These are phyloP conservation scores for Cercopithecus hamlyni DNA, from an alignment of 2,797 vertebrate genomes.

Conservation along the genomic window DNA sequence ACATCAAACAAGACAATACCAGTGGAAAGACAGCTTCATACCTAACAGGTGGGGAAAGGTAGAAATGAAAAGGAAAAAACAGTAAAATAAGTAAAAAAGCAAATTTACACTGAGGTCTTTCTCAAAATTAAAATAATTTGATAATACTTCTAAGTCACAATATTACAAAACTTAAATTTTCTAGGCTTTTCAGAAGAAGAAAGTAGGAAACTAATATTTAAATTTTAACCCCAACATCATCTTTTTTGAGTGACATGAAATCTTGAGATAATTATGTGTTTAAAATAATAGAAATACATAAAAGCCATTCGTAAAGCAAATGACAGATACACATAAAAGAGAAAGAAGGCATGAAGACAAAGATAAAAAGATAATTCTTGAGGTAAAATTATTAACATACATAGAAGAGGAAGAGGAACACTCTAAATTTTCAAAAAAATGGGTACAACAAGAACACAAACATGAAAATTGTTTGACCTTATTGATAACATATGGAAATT, in stretches of 20 bases:
- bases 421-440: not conserved
- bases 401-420: not conserved
- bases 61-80: not conserved
- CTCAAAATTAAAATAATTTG: constrained; percentile 2
- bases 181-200: constrained; percentile 1
- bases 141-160: not conserved
- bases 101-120: not conserved
- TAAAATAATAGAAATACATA: not conserved
- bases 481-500: not conserved
- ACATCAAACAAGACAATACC: constrained; percentile 94
- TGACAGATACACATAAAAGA: not conserved
- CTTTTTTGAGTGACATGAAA: constrained; percentile 12
- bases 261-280: constrained; percentile 30
- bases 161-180: constrained; percentile 31
- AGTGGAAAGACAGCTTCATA: constrained; percentile 96
- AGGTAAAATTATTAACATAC: constrained; percentile 1
- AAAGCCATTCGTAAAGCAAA: not conserved
- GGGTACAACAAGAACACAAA: not conserved
- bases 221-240: not conserved
- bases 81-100: not conserved
- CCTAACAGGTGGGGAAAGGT: constrained; percentile 78
- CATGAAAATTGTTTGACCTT: not conserved
- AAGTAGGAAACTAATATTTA: not conserved
- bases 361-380: not conserved
- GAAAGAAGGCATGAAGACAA: not conserved